Conservation (phyloP, 2,888 invertebrate species). For the Brachynemurus nebulosus region DNA sequence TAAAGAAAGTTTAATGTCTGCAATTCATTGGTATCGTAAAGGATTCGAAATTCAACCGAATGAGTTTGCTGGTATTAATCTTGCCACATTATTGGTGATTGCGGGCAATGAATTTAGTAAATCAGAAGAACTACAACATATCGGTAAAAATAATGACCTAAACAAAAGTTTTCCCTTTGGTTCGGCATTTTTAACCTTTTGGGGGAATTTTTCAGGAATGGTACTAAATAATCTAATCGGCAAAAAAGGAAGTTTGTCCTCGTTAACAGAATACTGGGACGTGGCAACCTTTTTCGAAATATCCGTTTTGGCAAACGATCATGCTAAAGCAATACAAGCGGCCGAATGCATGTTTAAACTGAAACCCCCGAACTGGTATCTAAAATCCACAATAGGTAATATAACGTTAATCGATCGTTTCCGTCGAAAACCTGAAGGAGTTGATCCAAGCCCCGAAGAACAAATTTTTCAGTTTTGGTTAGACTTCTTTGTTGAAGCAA, state of each 20-base stretch:
- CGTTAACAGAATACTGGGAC: conserved; percentile 96
- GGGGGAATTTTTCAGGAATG: conserved; percentile 50
- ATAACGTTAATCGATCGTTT: conserved; percentile 87
- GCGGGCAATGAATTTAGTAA: conserved; percentile 90
- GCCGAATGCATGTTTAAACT: conserved; percentile 88
- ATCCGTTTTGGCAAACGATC: conserved; percentile 93
- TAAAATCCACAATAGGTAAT: conserved; percentile 95
- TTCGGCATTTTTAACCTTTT: no score
- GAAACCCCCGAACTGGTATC: conserved; percentile 85
- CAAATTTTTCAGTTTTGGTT: conserved; percentile 95
- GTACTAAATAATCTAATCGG: conserved; percentile 95
- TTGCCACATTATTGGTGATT: conserved; percentile 92
- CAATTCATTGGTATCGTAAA: conserved; percentile 94
- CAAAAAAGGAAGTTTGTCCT: conserved; percentile 87
- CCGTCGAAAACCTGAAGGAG: conserved; percentile 65
- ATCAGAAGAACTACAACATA: conserved; percentile 80
- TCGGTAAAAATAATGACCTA: no score
- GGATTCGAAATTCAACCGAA: conserved; percentile 97
- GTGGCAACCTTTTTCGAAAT: conserved; percentile 98
- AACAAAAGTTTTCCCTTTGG: no score
- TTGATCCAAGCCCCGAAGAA: conserved; percentile 59
- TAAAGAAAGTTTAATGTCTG: conserved; percentile 72
- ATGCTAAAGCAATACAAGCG: conserved; percentile 91
- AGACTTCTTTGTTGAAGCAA: conserved; percentile 95
- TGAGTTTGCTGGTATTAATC: conserved; percentile 97